Evolutionary conservation across 2,888 invertebrate species (phyloP).

Genomic region (Pyralis farinalis): DNA sequence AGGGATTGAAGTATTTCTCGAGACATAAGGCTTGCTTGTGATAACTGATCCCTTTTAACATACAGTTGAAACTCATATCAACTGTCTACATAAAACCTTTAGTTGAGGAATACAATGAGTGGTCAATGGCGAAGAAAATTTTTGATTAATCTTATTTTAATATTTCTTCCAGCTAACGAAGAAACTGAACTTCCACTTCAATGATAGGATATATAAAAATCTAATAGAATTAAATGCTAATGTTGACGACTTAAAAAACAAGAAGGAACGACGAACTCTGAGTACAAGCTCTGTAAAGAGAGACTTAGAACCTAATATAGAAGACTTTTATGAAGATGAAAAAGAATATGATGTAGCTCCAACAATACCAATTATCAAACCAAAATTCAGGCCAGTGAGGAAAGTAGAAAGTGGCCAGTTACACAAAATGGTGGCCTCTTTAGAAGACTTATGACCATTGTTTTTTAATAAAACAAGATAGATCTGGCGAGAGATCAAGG

Average conservation of each 20-base stretch:
- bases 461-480: too few species aligned
- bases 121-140: too few species aligned
- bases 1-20: too few species aligned
- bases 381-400: constrained; percentile 52
- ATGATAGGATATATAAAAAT: constrained; percentile 68
- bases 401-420: constrained; percentile 48
- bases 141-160: too few species aligned
- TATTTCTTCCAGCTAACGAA: constrained; percentile 58
- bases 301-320: constrained; percentile 69
- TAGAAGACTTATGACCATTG: constrained; percentile 58
- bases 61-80: too few species aligned
- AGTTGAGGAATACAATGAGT: too few species aligned
- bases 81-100: too few species aligned
- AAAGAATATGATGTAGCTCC: constrained; percentile 50
- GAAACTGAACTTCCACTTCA: constrained; percentile 67
- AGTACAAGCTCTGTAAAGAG: constrained; percentile 38
- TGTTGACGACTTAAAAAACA: constrained; percentile 39
- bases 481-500: too few species aligned
- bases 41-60: too few species aligned
- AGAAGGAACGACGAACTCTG: constrained; percentile 36
- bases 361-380: constrained; percentile 46
- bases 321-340: constrained; percentile 65
- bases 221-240: constrained; percentile 67
- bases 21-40: too few species aligned
- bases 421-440: constrained; percentile 53